Percentiles rank a stretch among this genome's conserved stretches.
Conservation (phyloP, 2,888 invertebrate species). For the Patella pellucida region DNA sequence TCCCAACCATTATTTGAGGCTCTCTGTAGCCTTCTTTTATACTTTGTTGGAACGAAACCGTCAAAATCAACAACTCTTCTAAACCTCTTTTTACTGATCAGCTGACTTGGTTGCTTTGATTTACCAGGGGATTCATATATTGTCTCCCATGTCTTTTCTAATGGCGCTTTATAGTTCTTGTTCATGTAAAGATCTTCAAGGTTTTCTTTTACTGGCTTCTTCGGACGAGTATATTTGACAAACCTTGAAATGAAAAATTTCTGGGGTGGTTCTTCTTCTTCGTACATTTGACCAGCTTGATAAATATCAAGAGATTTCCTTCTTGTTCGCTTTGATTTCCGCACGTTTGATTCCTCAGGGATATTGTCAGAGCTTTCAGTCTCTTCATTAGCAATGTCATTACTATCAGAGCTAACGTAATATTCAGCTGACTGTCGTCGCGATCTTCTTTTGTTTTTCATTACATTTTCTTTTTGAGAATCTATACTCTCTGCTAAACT, state of each 20-base stretch:
- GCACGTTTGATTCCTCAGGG: background rate
- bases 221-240: slow-evolving; percentile 13
- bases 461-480: background rate
- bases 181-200: slow-evolving; percentile 50
- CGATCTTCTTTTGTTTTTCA: background rate
- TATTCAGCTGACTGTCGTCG: background rate
- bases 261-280: background rate
- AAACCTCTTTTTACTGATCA: slow-evolving; percentile 40
- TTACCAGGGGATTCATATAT: slow-evolving; percentile 48
- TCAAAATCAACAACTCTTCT: slow-evolving; percentile 47
- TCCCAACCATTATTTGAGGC: slow-evolving; percentile 52
- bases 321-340: background rate
- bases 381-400: background rate
- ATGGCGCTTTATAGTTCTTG: slow-evolving; percentile 52
- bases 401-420: background rate
- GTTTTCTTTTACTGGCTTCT: slow-evolving; percentile 33
- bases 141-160: slow-evolving; percentile 54
- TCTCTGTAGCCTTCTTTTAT: slow-evolving; percentile 47
- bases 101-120: slow-evolving; percentile 25
- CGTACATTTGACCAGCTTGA: background rate
- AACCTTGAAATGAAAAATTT: background rate
- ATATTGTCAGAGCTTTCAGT: background rate
- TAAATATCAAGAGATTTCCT: slow-evolving; percentile 14
- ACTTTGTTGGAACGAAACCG: slow-evolving; percentile 42
- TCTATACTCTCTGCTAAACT: slow-evolving; percentile 4